phyloP scores from a whole-genome alignment of 2,113 vertebrate genomes.

The Athene noctua region DNA sequence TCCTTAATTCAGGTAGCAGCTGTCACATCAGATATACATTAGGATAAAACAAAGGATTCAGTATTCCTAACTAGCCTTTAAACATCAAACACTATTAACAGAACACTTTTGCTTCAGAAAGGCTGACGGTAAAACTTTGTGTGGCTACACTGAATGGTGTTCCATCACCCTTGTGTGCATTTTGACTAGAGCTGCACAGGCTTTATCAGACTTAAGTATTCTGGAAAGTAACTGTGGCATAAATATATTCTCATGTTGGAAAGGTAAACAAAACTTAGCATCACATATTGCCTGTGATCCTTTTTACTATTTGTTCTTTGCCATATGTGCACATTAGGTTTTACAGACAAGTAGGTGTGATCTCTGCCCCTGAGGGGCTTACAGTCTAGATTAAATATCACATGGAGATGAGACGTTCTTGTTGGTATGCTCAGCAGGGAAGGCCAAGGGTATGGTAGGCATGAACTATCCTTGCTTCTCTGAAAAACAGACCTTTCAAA shows the following conservation, averaged over 20 bases:
- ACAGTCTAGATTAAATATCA: constrained; percentile 37
- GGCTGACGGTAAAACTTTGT: neutral
- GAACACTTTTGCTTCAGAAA: neutral
- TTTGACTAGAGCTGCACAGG: neutral
- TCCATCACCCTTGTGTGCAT: neutral
- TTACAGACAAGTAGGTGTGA: constrained; percentile 50
- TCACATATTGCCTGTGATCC: constrained; percentile 13
- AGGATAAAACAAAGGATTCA: neutral
- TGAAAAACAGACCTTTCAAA: neutral
- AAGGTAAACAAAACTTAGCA: constrained; percentile 27
- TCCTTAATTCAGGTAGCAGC: neutral
- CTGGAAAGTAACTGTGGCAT: neutral
- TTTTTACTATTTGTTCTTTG: constrained; percentile 47
- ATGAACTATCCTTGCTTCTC: neutral
- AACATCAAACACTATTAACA: neutral
- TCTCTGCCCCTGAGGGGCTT: constrained; percentile 38
- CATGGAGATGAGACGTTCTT: constrained; percentile 15
- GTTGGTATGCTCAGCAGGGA: constrained; percentile 27
- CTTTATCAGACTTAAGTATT: neutral
- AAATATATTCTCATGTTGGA: neutral
- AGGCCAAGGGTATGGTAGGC: neutral
- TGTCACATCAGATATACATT: neutral
- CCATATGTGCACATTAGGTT: constrained; percentile 55
- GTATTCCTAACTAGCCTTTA: neutral
- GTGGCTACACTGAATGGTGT: neutral